phyloP scores from a whole-genome alignment of 2,888 invertebrate genomes.

The Corythucha ciliata region DNA sequence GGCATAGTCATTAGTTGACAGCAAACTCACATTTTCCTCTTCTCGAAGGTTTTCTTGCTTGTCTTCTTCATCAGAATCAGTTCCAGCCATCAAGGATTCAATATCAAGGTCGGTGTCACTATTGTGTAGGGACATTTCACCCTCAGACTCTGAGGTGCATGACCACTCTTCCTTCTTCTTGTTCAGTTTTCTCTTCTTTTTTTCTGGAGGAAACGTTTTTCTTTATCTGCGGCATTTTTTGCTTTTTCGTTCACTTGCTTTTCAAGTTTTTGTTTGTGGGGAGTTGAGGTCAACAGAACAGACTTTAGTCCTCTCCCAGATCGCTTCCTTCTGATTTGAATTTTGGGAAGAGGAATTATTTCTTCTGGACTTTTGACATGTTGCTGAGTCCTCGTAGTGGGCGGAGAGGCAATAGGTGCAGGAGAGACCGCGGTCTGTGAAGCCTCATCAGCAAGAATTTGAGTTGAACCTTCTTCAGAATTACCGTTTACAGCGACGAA shows the following conservation, averaged over 20 bases:
- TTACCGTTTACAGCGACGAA: slow-evolving; percentile 6
- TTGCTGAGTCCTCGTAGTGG: slow-evolving; percentile 15
- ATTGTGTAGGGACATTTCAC: slow-evolving; percentile 13
- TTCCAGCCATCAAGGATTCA: neutral
- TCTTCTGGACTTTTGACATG: slow-evolving; percentile 15
- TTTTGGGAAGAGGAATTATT: slow-evolving; percentile 20
- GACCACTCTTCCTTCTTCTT: slow-evolving; percentile 9
- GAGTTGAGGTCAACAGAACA: slow-evolving; percentile 14
- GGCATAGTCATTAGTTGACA: slow-evolving; percentile 13
- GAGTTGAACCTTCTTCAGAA: slow-evolving; percentile 9
- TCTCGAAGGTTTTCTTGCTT: slow-evolving; percentile 8
- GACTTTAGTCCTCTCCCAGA: too few relatives aligned
- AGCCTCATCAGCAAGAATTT: slow-evolving; percentile 11
- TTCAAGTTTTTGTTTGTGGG: slow-evolving; percentile 14
- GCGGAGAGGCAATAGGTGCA: slow-evolving; percentile 1
- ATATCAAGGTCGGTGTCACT: slow-evolving; percentile 12
- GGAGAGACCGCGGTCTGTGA: slow-evolving; percentile 7
- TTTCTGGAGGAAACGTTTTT: neutral
- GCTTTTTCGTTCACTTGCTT: slow-evolving; percentile 2
- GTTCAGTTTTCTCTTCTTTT: slow-evolving; percentile 6
- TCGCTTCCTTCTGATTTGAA: slow-evolving; percentile 15
- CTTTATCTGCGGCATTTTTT: neutral
- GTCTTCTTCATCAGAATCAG: slow-evolving; percentile 16
- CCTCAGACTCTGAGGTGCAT: slow-evolving; percentile 9
- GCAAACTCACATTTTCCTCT: slow-evolving; percentile 4